Evolutionary conservation across 2,888 invertebrate species (phyloP), one percentile per base, ranked within the genome.

Genomic region (Lasius fuliginosus): DNA sequence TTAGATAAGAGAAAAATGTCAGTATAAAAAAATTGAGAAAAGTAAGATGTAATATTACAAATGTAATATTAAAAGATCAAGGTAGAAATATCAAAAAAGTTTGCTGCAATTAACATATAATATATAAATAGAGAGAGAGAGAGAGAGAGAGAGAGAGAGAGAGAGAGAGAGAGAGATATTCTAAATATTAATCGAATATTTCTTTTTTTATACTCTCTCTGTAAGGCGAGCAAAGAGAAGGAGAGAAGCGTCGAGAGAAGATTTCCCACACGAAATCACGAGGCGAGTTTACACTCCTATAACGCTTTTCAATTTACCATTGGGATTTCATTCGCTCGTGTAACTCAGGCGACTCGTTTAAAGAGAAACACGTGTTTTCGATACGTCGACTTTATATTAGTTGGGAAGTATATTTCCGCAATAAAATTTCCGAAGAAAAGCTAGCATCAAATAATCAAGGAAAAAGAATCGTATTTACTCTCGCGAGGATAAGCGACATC

Each of bases 301-400:
- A 27, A 2, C 15, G 33, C 4, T n/a, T 62, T 46, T 18, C 40
- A 73, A 62, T 75, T 74, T 33, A 62, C 30, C 15, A 1, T 74
- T 62, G 15, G 27, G 42, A 60, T 12, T 60, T 42, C 18, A 2
- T 40, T 58, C 40, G 2, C 36, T 23, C 69, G n/a, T 53, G 40
- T 18, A 56, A 15, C 11, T 67, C 15, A 15, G 23, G 0, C 1
- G 4, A 23, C 36, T 27, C 42, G 8, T 15, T 42, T 67, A 46
- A 42, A 18, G 15, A 27, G 8, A 15, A 42, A 67, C n/a, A 23
- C 9, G 58, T 12, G 8, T 8, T 69, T 46, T 18, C 81, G 75
- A 71, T 65, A 30, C 23, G 75, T 76, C 23, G 12, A 49, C 4
- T 8, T 18, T 53, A 53, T 60, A n/a, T 53, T 53, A 53, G n/a